A percentile compares a stretch with the other conserved stretches of the same genome.
Evolutionary conservation across 2,797 vertebrate species (phyloP).

Genomic region (Periparus ater): DNA sequence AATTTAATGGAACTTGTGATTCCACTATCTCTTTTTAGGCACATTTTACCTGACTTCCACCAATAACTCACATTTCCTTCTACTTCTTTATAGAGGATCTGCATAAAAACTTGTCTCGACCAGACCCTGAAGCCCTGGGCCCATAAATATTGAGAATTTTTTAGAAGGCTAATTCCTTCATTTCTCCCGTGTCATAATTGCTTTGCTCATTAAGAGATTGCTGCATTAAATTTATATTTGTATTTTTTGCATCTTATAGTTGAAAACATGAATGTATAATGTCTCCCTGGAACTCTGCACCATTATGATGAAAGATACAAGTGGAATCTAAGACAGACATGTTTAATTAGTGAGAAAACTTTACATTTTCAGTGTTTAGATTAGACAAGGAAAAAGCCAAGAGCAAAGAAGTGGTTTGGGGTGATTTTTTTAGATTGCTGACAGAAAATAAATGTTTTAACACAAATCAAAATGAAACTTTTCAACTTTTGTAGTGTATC

Average conservation of each 20-base stretch:
- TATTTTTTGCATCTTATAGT: slow-evolving; percentile 61
- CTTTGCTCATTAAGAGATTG: slow-evolving; percentile 51
- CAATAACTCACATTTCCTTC: not conserved
- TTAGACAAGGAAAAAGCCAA: slow-evolving; percentile 68
- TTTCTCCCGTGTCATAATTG: slow-evolving; percentile 10
- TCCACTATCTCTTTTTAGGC: not conserved
- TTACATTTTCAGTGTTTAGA: slow-evolving; percentile 84
- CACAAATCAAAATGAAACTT: slow-evolving; percentile 58
- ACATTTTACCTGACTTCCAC: not conserved
- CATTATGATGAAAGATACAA: slow-evolving; percentile 71
- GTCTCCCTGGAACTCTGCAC: slow-evolving; percentile 71
- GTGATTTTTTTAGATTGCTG: not conserved
- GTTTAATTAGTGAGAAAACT: slow-evolving; percentile 87
- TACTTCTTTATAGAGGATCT: not conserved
- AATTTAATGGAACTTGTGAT: not conserved
- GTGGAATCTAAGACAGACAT: slow-evolving; percentile 70
- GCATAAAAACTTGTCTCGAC: not conserved
- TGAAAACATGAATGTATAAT: slow-evolving; percentile 74
- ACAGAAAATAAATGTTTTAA: slow-evolving; percentile 66
- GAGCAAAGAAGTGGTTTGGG: slow-evolving; percentile 63
- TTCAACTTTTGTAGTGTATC: slow-evolving; percentile 17
- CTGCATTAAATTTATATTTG: slow-evolving; percentile 61
- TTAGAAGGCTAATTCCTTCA: not conserved
- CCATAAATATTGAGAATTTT: not conserved
- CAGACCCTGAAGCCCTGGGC: not conserved